Base-by-base conservation (phyloP, 2,888 invertebrate genomes). In the Liposcelis brunnea region DNA sequence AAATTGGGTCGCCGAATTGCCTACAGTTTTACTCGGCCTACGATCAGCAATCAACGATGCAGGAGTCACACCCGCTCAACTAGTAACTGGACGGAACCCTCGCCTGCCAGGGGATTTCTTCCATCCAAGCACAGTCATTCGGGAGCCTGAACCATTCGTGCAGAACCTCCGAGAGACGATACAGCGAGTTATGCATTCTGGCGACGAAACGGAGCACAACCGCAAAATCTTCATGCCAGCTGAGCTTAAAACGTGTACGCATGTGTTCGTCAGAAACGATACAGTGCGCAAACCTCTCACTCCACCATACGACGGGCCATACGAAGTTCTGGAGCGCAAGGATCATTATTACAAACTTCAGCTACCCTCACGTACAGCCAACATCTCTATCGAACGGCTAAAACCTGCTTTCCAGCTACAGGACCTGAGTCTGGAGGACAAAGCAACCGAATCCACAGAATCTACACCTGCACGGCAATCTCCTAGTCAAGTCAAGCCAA, bases 21-120 rank as follows among this genome's bases (percentile, higher is more conserved):
- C 60, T 1, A 47, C 52, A 3, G 55, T 62, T 5, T 48, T 62
- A 1, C 49, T 62, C 2, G 60, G 59, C 1, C 34, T 59, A 3
- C 53, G 60, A 3, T 48, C 55, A 0, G 47, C 53, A 2, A 50
- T 49, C 16, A 59, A 58, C 35, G 57, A 61, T 46, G 21, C 58
- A 2, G 42, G 53, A 16, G 49, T 54, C 6, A 55, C 56, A 2
- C 47, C 58, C 19, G 55, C 59, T 1, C 55, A 59, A 35, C 45
- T 61, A 40, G 50, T 60, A 0, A 60, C 57, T 44, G 58, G 60
- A 1, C 49, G 50, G 32, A 38, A 50, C 0, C 43, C 60, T 4
- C 50, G 54, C 2, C 31, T 62, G 6, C 59, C 55, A 1, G 55
- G 53, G n/a, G 55, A 54, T 42, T 53, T 55, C 47, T 54, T 47